phyloP scores from a whole-genome alignment of 2,113 vertebrate genomes.

The Hepsetus odoe region DNA sequence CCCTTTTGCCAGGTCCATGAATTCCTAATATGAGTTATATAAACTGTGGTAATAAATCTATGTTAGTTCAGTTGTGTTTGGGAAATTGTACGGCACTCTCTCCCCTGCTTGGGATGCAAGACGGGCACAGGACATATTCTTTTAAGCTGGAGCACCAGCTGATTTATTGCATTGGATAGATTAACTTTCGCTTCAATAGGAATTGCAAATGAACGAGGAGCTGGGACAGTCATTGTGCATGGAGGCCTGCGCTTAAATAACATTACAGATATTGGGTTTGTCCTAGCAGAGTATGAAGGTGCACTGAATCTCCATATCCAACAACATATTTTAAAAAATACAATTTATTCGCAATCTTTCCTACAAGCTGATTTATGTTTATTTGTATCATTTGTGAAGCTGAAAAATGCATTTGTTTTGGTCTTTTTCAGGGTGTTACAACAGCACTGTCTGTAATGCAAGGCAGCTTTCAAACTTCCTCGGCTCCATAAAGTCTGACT shows the following conservation, averaged over 20 bases:
- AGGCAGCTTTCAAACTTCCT: neutral
- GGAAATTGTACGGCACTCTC: constrained; percentile 89
- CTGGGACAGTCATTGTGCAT: constrained; percentile 57
- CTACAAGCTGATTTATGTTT: neutral
- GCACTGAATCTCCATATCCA: neutral
- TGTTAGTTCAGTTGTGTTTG: constrained; percentile 99
- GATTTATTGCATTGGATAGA: constrained; percentile 88
- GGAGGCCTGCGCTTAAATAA: constrained; percentile 30
- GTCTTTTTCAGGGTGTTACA: neutral
- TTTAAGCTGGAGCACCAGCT: constrained; percentile 89
- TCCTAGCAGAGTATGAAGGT: constrained; percentile 12
- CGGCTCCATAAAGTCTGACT: neutral
- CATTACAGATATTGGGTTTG: constrained; percentile 10
- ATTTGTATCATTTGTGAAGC: neutral
- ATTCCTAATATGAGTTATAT: constrained; percentile 99
- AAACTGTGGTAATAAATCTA: constrained; percentile 99
- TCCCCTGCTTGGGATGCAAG: constrained; percentile 90
- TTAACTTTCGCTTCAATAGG: constrained; percentile 86
- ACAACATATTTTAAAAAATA: constrained; percentile 1
- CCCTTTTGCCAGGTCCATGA: constrained; percentile 99
- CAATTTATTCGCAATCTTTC: neutral
- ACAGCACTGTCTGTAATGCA: neutral
- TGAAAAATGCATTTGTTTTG: neutral
- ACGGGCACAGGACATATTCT: constrained; percentile 89
- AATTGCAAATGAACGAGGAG: constrained; percentile 82